Evolutionary conservation across 64 coral and sea anemone species (phyloP), one percentile per base, ranked within the genome.

Genomic region (Stichodactyla mertensii): DNA sequence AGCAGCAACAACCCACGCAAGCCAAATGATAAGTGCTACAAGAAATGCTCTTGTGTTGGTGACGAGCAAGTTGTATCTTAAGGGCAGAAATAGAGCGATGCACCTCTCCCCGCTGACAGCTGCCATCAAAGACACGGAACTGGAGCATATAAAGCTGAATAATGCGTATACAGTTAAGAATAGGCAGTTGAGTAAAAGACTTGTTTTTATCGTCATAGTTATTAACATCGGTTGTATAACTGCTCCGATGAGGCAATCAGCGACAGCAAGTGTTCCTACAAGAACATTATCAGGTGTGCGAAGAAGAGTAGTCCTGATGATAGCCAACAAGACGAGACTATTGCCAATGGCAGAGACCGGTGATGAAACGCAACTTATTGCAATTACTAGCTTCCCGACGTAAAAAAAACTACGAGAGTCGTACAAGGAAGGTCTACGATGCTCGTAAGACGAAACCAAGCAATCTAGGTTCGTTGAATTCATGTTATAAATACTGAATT

Each of bases 201-300:
- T 22, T 52, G 19, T 54, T 24, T 55, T 22, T 7, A 54, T 55
- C 20, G 52, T 9, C 22, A 52, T 36, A 6, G 71, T 6, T 10
- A 77, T 31, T n/a, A 24, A 77, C 71, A 77, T 77, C 31, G 71
- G 71, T 45, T 77, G 71, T 14, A 77, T n/a, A 54, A 83, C 20
- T 52, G 55, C 51, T 54, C 80, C 80, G 52, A 83, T 22, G 9
- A 52, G 15, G 2, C 22, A 57, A 52, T 83, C 80, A 13, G 51
- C 0, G 20, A 83, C 18, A 11, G 80, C 80, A 24, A 83, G 51
- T 18, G 51, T 4, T 10, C 80, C 51, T 18, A 83, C 20, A 52
- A 83, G 20, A 51, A 83, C 52, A 54, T 83, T 55, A 45, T n/a
- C 80, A 19, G 80, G 27, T 52, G 55, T 56, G 16, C 22, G 52